Conservation (phyloP, 2,797 vertebrate species). For the Diglossa cyanea region DNA sequence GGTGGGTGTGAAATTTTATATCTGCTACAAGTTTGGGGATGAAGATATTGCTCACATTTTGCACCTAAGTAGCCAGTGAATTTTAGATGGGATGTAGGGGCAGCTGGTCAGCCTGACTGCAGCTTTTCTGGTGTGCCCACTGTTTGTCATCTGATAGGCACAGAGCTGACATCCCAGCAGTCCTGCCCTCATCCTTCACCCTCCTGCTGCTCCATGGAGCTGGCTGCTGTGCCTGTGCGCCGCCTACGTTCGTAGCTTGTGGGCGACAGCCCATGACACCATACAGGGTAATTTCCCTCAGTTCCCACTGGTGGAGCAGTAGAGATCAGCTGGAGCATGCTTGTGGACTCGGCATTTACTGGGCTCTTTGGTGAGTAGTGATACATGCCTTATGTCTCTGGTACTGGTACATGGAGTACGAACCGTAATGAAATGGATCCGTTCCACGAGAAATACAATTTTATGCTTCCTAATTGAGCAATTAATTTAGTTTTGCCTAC, state of each 20-base stretch:
- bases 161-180: neutral
- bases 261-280: accelerated
- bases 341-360: neutral
- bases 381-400: neutral
- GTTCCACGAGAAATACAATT: slow-evolving; percentile 18
- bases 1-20: neutral
- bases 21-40: neutral
- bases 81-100: neutral
- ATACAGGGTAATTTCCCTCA: neutral
- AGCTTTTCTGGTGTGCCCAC: neutral
- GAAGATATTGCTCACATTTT: neutral
- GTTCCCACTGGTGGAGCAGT: neutral
- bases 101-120: neutral
- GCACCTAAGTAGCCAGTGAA: accelerated
- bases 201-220: neutral
- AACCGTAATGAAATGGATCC: neutral
- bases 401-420: neutral
- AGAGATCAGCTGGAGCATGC: neutral
- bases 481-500: slow-evolving; percentile 18
- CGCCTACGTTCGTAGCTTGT: neutral
- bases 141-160: slow-evolving; percentile 10
- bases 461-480: slow-evolving; percentile 32
- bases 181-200: neutral
- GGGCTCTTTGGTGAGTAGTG: slow-evolving; percentile 29
- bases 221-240: neutral